Percentiles rank a stretch among this genome's conserved stretches.
These are phyloP conservation scores for Chorisops tibialis DNA, from an alignment of 2,888 invertebrate species.

Conservation along the genomic window DNA sequence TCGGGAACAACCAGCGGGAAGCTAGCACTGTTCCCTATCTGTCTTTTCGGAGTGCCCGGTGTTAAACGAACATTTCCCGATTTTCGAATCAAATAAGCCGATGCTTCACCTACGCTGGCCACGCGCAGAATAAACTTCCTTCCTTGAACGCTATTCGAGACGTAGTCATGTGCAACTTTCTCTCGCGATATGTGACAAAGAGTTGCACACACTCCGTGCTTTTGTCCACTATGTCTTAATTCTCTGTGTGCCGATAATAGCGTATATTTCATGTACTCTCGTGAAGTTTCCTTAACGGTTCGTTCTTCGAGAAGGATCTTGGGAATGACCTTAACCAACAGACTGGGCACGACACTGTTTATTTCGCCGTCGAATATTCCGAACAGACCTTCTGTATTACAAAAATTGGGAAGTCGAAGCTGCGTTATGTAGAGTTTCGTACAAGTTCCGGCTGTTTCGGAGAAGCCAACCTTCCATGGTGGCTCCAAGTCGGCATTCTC, in stretches of 20 bases:
- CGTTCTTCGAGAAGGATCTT: slow-evolving; percentile 77
- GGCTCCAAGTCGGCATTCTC: slow-evolving; percentile 61
- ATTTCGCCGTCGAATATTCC: slow-evolving; percentile 79
- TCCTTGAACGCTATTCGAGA: slow-evolving; percentile 52
- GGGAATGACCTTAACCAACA: slow-evolving; percentile 71
- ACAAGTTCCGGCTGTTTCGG: slow-evolving; percentile 74
- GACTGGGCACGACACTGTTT: slow-evolving; percentile 65
- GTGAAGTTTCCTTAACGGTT: slow-evolving; percentile 74
- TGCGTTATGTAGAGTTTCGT: slow-evolving; percentile 74
- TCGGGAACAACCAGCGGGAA: slow-evolving; percentile 70
- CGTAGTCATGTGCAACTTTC: slow-evolving; percentile 57
- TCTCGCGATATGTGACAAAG: slow-evolving; percentile 69
- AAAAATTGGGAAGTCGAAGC: slow-evolving; percentile 72
- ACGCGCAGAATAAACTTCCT: slow-evolving; percentile 68
- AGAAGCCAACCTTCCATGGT: slow-evolving; percentile 80
- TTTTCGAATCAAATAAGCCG: slow-evolving; percentile 69
- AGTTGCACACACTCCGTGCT: slow-evolving; percentile 69
- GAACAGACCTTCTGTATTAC: slow-evolving; percentile 76
- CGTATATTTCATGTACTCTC: slow-evolving; percentile 81
- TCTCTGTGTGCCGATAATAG: slow-evolving; percentile 76
- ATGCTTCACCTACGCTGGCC: slow-evolving; percentile 72
- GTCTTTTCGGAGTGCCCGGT: slow-evolving; percentile 59
- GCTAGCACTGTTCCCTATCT: slow-evolving; percentile 64
- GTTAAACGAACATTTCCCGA: slow-evolving; percentile 66
- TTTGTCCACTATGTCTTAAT: slow-evolving; percentile 69